These are phyloP conservation scores for Trinectes maculatus DNA, from an alignment of 2,113 vertebrate species.

Conservation along the genomic window DNA sequence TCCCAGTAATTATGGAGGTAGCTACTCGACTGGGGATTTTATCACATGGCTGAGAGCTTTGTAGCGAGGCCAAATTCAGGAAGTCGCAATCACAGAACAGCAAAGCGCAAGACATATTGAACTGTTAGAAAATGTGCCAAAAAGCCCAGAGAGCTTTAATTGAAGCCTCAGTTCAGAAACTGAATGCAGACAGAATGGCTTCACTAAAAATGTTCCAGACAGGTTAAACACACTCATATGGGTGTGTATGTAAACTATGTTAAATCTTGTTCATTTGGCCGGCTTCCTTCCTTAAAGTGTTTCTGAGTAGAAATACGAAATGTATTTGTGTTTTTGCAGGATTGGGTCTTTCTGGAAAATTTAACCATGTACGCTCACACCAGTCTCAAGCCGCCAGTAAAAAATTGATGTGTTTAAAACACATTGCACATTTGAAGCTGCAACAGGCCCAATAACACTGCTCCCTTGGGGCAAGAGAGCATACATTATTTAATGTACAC, in stretches of 20 bases:
- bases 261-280: no score
- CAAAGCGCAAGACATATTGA: slow-evolving; percentile 50
- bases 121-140: slow-evolving; percentile 43
- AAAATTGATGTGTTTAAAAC: background rate
- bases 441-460: slow-evolving; percentile 26
- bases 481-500: slow-evolving; percentile 48
- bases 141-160: slow-evolving; percentile 34
- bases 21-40: slow-evolving; percentile 57
- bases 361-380: slow-evolving; percentile 34
- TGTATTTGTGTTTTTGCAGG: slow-evolving; percentile 31
- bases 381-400: slow-evolving; percentile 32
- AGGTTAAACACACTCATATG: slow-evolving; percentile 11
- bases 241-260: slow-evolving; percentile 28
- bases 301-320: no score
- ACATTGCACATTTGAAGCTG: slow-evolving; percentile 32
- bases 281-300: no score
- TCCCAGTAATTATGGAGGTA: slow-evolving; percentile 57
- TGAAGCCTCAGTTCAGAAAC: slow-evolving; percentile 36
- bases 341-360: slow-evolving; percentile 36
- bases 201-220: slow-evolving; percentile 4
- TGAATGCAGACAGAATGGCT: slow-evolving; percentile 26
- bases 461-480: slow-evolving; percentile 11
- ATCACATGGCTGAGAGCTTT: slow-evolving; percentile 61
- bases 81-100: slow-evolving; percentile 64
- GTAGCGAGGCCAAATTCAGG: slow-evolving; percentile 54